These are phyloP conservation scores for Cathartes aura DNA, from an alignment of 2,113 vertebrate genomes.

Conservation along the genomic window DNA sequence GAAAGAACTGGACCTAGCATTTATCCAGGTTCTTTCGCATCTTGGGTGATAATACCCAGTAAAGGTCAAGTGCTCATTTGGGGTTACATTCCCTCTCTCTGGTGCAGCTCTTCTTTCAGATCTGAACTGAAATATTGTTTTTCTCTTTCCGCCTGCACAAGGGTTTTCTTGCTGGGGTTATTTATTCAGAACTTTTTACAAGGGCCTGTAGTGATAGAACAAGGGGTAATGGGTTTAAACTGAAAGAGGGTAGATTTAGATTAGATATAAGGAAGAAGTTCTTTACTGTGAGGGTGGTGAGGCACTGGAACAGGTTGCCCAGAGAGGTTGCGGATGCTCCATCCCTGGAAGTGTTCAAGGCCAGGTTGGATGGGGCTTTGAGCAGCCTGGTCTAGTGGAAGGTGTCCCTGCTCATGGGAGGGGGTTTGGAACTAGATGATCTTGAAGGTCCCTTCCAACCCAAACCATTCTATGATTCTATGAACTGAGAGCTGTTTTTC, in stretches of 20 bases:
- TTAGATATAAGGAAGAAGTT: background rate
- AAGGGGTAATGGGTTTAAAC: background rate
- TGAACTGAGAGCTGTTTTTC: background rate
- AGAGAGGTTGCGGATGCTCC: fast-evolving
- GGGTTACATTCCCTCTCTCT: background rate
- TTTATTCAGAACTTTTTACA: background rate
- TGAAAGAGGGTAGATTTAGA: background rate
- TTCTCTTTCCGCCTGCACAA: background rate
- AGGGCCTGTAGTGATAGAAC: background rate
- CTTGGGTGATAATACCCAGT: background rate
- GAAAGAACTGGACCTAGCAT: background rate
- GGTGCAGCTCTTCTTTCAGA: background rate
- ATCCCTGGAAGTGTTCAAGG: background rate
- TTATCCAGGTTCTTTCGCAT: background rate
- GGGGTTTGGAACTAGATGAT: fast-evolving
- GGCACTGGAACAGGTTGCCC: background rate
- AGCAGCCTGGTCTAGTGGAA: background rate
- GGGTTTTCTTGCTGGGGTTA: background rate
- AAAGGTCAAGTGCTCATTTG: constrained; percentile 10
- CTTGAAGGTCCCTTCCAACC: background rate
- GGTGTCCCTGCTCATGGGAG: background rate
- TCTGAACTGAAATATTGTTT: background rate
- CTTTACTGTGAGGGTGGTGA: background rate
- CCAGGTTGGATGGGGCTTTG: background rate
- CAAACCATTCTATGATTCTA: background rate